Base-by-base conservation (phyloP, 2,797 vertebrate species). In the Coregonus ussuriensis region DNA sequence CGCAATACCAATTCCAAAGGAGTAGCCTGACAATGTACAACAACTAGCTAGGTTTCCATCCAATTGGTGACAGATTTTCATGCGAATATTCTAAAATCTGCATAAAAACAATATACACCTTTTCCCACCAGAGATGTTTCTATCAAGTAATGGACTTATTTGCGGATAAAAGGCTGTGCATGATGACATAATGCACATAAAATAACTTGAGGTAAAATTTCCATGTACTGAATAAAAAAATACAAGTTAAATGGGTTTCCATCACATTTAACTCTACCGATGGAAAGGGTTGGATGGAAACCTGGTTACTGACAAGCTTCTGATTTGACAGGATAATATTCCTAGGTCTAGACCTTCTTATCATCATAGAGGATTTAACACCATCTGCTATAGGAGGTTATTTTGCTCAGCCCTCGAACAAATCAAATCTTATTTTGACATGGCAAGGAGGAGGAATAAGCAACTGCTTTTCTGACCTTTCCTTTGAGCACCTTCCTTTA, bases 311-410 rank as follows among this genome's bases (percentile, higher is more conserved):
- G 47, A 14, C 21, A 71, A 71, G 5, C 53, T 75, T 29, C 62
- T 15, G 65, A 76, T 53, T 72, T 59, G 65, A 74, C 68, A 25
- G 75, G 74, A 74, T 79, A 83, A 79, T 87, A 76, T 82, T 78
- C 78, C 74, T 69, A 82, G 82, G 84, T 89, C 79, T 72, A 4
- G 52, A 86, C 82, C 47, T 74, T 41, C 31, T 62, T 56, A 74
- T 62, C 54, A 4, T 21, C 35, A 35, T 62, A 35, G 25, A 62
- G 33, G 72, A 74, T 74, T 41, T 35, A 54, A 54, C 71, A 54
- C 52, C 52, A 56, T 72, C 51, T 72, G 29, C 65, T 72, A 4
- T 52, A 18, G 21, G 13, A 72, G n/a, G 51, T 54, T 72, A 7
- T 35, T 41, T 15, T 18, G 16, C 33, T 69, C 33, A 62, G 59